These are phyloP conservation scores for Garra rufa DNA, from an alignment of 2,113 vertebrate genomes.

Conservation along the genomic window DNA sequence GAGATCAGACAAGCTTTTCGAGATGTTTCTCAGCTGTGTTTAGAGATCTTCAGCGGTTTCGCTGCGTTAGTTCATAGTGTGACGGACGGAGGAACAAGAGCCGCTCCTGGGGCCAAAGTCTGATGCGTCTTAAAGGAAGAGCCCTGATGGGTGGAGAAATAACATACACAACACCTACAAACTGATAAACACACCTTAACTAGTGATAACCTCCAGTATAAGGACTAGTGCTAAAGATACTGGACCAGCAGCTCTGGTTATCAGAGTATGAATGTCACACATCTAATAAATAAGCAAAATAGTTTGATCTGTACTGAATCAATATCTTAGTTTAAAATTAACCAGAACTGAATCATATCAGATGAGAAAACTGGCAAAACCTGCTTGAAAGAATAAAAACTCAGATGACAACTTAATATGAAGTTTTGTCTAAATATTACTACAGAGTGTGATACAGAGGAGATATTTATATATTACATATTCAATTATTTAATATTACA, in stretches of 20 bases:
- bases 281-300: not conserved
- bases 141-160: conserved; percentile 1
- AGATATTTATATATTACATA: too few species aligned
- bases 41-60: not conserved
- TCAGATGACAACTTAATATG: too few species aligned
- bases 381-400: not conserved
- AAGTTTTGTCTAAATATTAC: too few species aligned
- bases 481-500: too few species aligned
- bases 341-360: not conserved
- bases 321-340: not conserved
- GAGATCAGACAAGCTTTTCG: not conserved
- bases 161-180: not conserved
- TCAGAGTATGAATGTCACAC: not conserved
- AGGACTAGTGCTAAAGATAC: too few species aligned
- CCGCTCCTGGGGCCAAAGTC: not conserved
- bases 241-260: not conserved
- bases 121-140: not conserved
- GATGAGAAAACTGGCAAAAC: not conserved
- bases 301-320: not conserved
- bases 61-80: not conserved
- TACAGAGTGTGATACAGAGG: too few species aligned
- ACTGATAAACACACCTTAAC: not conserved
- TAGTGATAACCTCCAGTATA: not conserved
- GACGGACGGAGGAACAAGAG: not conserved
- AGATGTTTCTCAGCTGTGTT: not conserved